A percentile compares a stretch with the other conserved stretches of the same genome.
These are phyloP conservation scores for Ia io DNA, from an alignment of 2,113 vertebrate genomes.

Conservation along the genomic window DNA sequence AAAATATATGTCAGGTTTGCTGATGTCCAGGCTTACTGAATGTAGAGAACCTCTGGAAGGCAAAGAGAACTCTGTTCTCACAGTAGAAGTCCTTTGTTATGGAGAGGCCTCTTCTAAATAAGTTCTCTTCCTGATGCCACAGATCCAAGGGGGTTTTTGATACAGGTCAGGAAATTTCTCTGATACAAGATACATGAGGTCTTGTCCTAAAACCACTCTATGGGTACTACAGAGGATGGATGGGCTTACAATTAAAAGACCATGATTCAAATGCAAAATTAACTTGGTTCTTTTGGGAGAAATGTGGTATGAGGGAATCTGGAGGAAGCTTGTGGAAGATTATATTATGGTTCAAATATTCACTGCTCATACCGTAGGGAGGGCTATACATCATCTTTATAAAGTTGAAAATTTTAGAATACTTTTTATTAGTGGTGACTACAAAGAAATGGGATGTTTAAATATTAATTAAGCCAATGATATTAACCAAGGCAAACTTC, in stretches of 20 bases:
- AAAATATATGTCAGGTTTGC: neutral
- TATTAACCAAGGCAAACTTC: neutral
- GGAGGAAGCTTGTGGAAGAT: neutral
- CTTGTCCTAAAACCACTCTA: neutral
- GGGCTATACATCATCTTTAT: neutral
- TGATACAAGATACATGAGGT: neutral
- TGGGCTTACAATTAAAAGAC: neutral
- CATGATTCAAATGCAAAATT: neutral
- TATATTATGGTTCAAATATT: neutral
- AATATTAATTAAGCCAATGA: neutral
- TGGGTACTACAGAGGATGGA: neutral
- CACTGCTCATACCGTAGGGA: neutral
- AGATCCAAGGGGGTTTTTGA: neutral
- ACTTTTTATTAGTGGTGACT: neutral
- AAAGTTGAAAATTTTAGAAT: neutral
- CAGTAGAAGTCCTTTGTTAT: neutral
- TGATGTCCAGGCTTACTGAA: neutral
- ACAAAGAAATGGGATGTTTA: neutral
- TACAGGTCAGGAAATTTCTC: neutral
- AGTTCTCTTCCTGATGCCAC: neutral
- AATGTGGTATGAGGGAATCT: neutral
- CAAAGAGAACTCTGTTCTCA: neutral
- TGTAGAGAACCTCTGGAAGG: neutral
- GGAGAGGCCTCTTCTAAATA: neutral
- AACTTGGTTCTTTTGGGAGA: neutral